Evolutionary conservation across 2,888 invertebrate species (phyloP), one percentile per base, ranked within the genome.

Genomic region (Nephrotoma appendiculata): DNA sequence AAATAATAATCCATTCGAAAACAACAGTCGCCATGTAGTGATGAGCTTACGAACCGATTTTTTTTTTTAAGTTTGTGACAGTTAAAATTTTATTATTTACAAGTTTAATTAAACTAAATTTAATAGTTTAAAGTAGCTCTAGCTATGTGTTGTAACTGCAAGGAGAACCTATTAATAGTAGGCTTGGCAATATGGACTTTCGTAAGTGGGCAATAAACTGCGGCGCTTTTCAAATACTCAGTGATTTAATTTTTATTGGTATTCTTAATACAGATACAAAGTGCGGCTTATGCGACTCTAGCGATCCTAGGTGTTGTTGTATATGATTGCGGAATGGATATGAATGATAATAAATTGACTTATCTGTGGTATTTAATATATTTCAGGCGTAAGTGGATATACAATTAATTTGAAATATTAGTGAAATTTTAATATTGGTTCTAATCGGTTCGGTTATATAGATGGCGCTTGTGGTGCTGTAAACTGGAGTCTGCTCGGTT

Each of bases 351-450:
- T 42, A 11, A 41, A 6, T 15, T 84, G 6, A 42, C 84, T 4
- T 84, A 84, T 43, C n/a, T 84, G 84, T 42, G 41, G 84, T 84
- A 84, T 42, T 42, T 84, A 84, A 84, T 84, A n/a, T 84, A 84
- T 9, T 84, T 84, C 19, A 42, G 84, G 42, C 41, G 84, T 84
- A 42, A 84, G 84, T 42, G 11, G 11, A 71, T 57, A 71, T 57
- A 52, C 15, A 57, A n/a, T 5, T n/a, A 52, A n/a, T 12, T 12
- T 12, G n/a, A 31, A 31, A 31, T 31, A 31, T 31, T 31, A 3
- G 43, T 42, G n/a, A n/a, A 42, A 84, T 84, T 12, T 42, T 15
- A 12, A 12, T 48, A n/a, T 84, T n/a, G 43, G 5, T 84, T 84
- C 6, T 42, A 15, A 84, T 42, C 41, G 3, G 2, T 48, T 48